Percentiles rank a stretch among this genome's conserved stretches.
phyloP scores from a whole-genome alignment of 2,888 invertebrate species.

The Thereva nobilitata region DNA sequence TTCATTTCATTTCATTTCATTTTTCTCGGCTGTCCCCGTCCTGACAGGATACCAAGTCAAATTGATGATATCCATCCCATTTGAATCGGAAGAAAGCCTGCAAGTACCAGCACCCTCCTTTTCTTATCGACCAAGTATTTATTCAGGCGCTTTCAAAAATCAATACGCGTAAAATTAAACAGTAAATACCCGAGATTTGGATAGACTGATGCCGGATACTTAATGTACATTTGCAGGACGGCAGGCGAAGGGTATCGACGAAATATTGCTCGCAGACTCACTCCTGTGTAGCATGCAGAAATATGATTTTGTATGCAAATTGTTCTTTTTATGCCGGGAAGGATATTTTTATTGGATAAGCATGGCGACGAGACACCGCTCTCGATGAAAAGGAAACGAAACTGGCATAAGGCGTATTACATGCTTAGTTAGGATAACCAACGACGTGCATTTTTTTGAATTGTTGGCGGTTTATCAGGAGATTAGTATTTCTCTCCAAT shows the following conservation, averaged over 20 bases:
- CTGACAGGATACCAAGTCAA: too few relatives aligned
- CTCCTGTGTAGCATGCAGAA: constrained; percentile 17
- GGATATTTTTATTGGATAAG: constrained; percentile 36
- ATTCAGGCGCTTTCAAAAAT: constrained; percentile 58
- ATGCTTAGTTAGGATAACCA: constrained; percentile 32
- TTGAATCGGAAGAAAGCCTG: constrained; percentile 25
- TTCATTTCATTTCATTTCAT: too few relatives aligned
- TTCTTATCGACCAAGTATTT: constrained; percentile 49
- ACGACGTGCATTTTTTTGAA: constrained; percentile 22
- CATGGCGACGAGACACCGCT: constrained; percentile 15
- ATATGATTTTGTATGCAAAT: constrained; percentile 42
- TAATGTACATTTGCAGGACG: constrained; percentile 8
- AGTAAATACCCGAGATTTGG: constrained; percentile 33
- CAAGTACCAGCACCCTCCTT: constrained; percentile 28
- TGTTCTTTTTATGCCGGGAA: constrained; percentile 29
- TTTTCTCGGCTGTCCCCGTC: too few relatives aligned
- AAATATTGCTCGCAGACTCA: background rate
- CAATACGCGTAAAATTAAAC: constrained; percentile 60
- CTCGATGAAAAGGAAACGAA: constrained; percentile 6
- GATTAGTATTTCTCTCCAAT: constrained; percentile 17
- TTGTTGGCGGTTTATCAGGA: constrained; percentile 28
- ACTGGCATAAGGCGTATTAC: constrained; percentile 21
- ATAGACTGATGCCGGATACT: constrained; percentile 25
- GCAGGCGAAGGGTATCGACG: constrained; percentile 24
- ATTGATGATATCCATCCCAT: constrained; percentile 25